Evolutionary conservation across 1,140 invertebrate species (phyloP), one percentile per base, ranked within the genome.

Genomic region (Pogonus chalceus): DNA sequence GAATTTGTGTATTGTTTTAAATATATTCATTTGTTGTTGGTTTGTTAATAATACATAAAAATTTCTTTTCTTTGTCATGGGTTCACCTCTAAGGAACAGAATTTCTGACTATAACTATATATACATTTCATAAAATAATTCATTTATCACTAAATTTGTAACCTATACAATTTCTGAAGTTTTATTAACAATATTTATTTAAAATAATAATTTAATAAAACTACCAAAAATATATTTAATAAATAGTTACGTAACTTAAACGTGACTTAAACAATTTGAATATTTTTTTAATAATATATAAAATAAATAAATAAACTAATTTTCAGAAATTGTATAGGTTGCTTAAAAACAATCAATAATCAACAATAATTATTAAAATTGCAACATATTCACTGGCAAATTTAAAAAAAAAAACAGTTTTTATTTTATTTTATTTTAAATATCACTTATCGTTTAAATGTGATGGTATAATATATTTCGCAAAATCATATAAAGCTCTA

Each of bases 401-500:
- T 43, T 43, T 43, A 9, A 43, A 4, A 10, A 43, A 43, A 12
- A 18, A 10, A 43, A 18, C 18, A 31, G 14, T 43, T 43, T 4
- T 43, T 12, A 43, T 18, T n/a, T n/a, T n/a, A n/a, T n/a, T n/a
- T n/a, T 43, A 48, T 50, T 49, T 22, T 47, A 24, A 20, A 35
- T 49, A 52, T 55, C 48, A 56, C 51, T 56, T n/a, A n/a, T n/a
- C 37, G 31, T 56, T 46, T 47, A 62, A 39, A 54, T 57, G 56
- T 24, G 47, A 54, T 14, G 89, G 88, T 23, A 91, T 64, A 2
- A 90, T 68, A 58, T 77, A 81, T 31, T 81, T 75, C 3, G 85
- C 83, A 12, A 90, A 58, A 21, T 75, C 69, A 65, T 90, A 92
- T 7, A 96, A 73, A 10, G 85, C 70, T 49, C 79, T 81, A 9